Conservation (phyloP, 1,140 invertebrate species). For the Bradynema listronoti region DNA sequence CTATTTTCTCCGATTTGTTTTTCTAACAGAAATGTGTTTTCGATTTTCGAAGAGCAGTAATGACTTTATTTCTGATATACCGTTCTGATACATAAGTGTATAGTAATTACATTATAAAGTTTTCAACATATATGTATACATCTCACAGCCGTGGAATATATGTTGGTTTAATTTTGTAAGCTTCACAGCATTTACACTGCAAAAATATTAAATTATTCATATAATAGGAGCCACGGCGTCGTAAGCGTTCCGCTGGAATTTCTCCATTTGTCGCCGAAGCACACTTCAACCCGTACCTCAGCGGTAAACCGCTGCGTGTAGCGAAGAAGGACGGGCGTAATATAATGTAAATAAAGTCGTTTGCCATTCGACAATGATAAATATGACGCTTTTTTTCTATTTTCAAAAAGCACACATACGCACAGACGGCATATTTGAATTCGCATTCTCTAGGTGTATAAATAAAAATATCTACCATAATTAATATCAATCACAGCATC, state of each 20-base stretch:
- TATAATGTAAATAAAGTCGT: conserved; percentile 28
- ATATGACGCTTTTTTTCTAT: too few relatives aligned
- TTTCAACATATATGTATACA: not conserved
- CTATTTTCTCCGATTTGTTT: not conserved
- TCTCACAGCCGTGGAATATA: not conserved
- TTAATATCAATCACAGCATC: too few relatives aligned
- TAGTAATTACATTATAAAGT: too few relatives aligned
- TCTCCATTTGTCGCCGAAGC: conserved; percentile 13
- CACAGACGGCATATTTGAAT: too few relatives aligned
- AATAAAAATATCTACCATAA: too few relatives aligned
- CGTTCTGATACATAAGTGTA: not conserved
- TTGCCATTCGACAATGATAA: too few relatives aligned
- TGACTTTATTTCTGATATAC: not conserved
- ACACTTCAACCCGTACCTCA: conserved; percentile 52
- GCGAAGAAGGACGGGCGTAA: conserved; percentile 59
- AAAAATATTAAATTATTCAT: conserved; percentile 9
- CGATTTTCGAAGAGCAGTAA: not conserved
- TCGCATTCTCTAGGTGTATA: too few relatives aligned
- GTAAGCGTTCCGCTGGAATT: conserved; percentile 46
- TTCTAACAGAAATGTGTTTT: not conserved
- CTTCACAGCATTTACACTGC: conserved; percentile 10
- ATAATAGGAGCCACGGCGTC: conserved; percentile 44
- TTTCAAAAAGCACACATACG: too few relatives aligned
- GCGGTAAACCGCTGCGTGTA: conserved; percentile 58
- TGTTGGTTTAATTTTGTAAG: conserved; percentile 1